These are phyloP conservation scores for Drosophila fuyamai DNA, from an alignment of 1,140 invertebrate genomes.

Conservation along the genomic window DNA sequence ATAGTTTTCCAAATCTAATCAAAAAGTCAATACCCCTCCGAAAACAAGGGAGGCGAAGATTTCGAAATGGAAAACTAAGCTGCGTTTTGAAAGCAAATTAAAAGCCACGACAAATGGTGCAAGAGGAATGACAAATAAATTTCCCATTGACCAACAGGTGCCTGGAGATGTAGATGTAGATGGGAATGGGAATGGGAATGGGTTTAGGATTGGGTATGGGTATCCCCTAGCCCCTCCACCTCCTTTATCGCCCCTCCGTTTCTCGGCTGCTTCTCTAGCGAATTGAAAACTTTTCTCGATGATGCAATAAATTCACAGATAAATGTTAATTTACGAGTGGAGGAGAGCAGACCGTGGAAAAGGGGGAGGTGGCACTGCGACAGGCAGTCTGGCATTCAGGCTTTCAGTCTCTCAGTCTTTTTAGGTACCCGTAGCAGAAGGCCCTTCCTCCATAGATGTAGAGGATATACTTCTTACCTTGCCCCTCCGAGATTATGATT, in stretches of 20 bases:
- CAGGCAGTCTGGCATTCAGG: constrained; percentile 55
- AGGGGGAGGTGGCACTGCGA: constrained; percentile 20
- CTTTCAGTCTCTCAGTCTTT: too few relatives aligned
- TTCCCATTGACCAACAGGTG: constrained; percentile 73
- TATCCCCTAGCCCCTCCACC: not conserved
- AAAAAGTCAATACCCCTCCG: not conserved
- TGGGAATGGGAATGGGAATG: constrained; percentile 5
- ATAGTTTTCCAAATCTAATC: not conserved
- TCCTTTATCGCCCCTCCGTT: not conserved
- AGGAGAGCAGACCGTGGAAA: not conserved
- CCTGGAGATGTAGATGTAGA: not conserved
- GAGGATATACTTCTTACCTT: too few relatives aligned
- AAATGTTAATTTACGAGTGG: constrained; percentile 75
- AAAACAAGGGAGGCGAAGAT: constrained; percentile 5
- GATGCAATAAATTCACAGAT: constrained; percentile 81
- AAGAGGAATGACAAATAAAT: constrained; percentile 74
- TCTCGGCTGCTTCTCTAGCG: constrained; percentile 11
- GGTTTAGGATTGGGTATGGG: not conserved
- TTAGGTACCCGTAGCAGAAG: not conserved
- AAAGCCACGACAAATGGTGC: constrained; percentile 72
- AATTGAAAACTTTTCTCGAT: constrained; percentile 76
- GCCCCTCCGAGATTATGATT: constrained; percentile 41
- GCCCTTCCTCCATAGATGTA: not conserved
- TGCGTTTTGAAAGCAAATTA: constrained; percentile 70
- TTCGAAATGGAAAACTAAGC: constrained; percentile 61